Evolutionary conservation across 2,113 vertebrate species (phyloP).

Genomic region (Tauraco erythrolophus): DNA sequence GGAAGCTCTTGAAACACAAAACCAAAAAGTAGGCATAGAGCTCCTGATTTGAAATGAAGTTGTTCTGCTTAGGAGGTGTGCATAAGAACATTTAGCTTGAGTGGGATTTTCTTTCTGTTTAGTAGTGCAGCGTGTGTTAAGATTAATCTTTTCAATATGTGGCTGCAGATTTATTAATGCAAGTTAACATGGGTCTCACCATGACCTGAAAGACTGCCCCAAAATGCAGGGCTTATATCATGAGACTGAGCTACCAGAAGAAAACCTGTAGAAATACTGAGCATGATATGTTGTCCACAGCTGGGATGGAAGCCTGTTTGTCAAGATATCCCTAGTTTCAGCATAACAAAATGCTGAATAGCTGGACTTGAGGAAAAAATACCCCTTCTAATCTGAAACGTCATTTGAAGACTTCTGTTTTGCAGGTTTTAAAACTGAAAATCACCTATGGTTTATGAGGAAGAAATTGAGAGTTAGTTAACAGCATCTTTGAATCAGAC

Average conservation of each 20-base stretch:
- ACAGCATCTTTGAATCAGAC: background rate
- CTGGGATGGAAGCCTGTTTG: background rate
- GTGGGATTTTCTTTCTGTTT: background rate
- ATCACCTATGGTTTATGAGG: background rate
- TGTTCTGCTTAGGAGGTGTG: background rate
- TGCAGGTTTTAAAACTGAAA: background rate
- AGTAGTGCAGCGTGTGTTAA: background rate
- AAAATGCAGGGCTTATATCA: background rate
- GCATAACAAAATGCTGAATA: background rate
- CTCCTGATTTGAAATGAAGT: background rate
- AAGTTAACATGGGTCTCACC: background rate
- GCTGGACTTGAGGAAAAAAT: background rate
- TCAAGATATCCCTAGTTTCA: background rate
- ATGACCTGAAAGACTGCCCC: background rate
- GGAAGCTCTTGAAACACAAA: background rate
- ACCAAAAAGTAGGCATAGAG: background rate
- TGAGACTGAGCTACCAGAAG: background rate
- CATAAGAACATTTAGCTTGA: background rate
- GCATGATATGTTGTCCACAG: background rate
- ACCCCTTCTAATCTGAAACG: background rate
- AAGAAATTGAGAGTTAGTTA: background rate
- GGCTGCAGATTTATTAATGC: background rate
- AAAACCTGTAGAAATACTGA: background rate
- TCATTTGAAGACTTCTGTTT: background rate
- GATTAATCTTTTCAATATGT: background rate